Percentiles rank a stretch among this genome's conserved stretches.
Evolutionary conservation across 2,113 vertebrate species (phyloP).

Genomic region (Solea solea): DNA sequence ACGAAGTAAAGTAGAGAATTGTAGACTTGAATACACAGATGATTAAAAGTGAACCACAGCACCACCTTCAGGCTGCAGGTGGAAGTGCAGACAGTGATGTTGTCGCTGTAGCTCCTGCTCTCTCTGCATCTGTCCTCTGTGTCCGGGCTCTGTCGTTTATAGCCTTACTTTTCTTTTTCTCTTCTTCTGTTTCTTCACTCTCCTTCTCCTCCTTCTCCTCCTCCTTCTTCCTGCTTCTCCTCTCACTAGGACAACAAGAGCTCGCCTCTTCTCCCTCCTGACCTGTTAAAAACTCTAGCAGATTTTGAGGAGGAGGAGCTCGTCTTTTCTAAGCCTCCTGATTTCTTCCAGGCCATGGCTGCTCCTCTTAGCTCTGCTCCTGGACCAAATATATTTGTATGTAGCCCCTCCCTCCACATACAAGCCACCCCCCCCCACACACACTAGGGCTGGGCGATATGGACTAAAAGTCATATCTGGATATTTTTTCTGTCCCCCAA

Average conservation of each 20-base stretch:
- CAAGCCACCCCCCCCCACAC: neutral
- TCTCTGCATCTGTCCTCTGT: neutral
- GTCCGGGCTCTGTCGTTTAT: constrained; percentile 7
- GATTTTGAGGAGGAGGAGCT: constrained; percentile 99
- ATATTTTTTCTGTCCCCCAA: no score
- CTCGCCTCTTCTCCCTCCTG: constrained; percentile 99
- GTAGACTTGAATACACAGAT: no score
- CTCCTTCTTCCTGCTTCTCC: constrained; percentile 83
- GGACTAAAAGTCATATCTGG: no score
- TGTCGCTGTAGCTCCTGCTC: no score
- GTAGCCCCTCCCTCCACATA: constrained; percentile 79
- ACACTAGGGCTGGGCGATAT: no score
- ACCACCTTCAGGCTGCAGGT: no score
- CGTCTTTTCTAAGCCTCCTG: constrained; percentile 97
- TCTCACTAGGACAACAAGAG: constrained; percentile 94
- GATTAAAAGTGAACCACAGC: no score
- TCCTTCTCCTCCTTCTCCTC: neutral
- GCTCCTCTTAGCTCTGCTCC: constrained; percentile 96
- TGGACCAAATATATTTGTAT: constrained; percentile 99
- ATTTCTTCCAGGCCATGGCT: constrained; percentile 98
- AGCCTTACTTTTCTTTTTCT: constrained; percentile 52
- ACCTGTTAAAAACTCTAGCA: constrained; percentile 99
- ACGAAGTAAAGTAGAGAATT: no score
- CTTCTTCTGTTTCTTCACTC: constrained; percentile 33
- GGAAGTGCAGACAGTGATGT: no score